Evolutionary conservation across 2,797 vertebrate species (phyloP).

Genomic region (Momotus momota): DNA sequence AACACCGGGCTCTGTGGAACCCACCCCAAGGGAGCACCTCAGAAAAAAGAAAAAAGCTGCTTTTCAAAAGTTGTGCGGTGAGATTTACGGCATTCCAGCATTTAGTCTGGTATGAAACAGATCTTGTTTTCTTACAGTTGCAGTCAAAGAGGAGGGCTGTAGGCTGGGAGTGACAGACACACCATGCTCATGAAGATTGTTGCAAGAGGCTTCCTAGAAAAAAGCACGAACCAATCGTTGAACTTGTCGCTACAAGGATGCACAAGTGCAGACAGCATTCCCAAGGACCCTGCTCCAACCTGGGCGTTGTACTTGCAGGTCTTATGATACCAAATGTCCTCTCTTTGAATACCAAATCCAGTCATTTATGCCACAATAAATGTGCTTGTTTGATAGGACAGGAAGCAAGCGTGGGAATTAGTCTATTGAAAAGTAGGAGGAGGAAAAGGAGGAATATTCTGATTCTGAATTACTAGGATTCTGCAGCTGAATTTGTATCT

Average conservation of each 20-base stretch:
- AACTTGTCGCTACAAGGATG: background rate
- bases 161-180: background rate
- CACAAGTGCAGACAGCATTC: background rate
- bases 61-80: background rate
- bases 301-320: background rate
- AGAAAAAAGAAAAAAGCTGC: background rate
- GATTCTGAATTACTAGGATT: background rate
- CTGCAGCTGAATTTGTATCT: background rate
- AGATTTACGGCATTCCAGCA: slow-evolving; percentile 12
- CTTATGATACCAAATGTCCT: background rate
- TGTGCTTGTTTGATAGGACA: background rate
- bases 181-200: background rate
- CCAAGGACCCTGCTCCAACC: background rate
- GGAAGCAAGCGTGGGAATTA: background rate
- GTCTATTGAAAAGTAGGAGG: background rate
- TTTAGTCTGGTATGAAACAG: background rate
- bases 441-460: background rate
- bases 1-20: background rate
- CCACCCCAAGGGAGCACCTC: rapidly evolving
- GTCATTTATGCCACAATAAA: too few relatives aligned
- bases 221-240: background rate
- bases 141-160: background rate
- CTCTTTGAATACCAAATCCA: background rate
- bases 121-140: background rate
- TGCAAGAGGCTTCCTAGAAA: background rate